Evolutionary conservation across 2,113 vertebrate genomes (phyloP).

Genomic region (Megaleporinus macrocephalus): DNA sequence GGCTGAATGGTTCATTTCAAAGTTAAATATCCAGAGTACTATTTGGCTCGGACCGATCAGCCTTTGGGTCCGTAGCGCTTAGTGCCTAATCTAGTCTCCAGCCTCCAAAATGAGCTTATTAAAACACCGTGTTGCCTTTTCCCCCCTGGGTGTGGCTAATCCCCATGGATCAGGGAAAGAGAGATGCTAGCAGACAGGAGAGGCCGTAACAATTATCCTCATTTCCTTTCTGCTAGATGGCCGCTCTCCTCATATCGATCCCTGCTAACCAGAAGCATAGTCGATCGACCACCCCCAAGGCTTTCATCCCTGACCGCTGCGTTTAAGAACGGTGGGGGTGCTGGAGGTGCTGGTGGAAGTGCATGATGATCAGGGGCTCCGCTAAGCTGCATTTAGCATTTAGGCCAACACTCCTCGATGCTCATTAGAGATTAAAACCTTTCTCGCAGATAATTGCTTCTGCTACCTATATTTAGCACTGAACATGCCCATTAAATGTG

Average conservation of each 20-base stretch:
- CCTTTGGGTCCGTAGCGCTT: not conserved
- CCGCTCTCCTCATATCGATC: conserved; percentile 52
- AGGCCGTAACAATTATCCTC: conserved; percentile 73
- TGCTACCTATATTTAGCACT: conserved; percentile 28
- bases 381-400: conserved; percentile 42
- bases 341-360: not conserved
- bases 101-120: conserved; percentile 21
- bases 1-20: not conserved
- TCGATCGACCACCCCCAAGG: conserved; percentile 28
- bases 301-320: conserved; percentile 21
- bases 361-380: not conserved
- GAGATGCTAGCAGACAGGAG: conserved; percentile 59
- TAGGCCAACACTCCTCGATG: conserved; percentile 32
- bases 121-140: conserved; percentile 6
- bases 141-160: conserved; percentile 67
- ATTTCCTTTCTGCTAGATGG: conserved; percentile 48
- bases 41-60: not conserved
- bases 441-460: conserved; percentile 40
- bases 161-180: conserved; percentile 63
- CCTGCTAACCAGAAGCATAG: conserved; percentile 50
- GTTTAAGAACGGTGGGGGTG: conserved; percentile 7
- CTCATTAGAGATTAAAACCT: conserved; percentile 43
- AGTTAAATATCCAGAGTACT: conserved; percentile 1
- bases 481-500: conserved; percentile 12
- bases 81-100: conserved; percentile 19